Evolutionary conservation across 2,113 vertebrate genomes (phyloP).

Genomic region (Pituophis catenifer): DNA sequence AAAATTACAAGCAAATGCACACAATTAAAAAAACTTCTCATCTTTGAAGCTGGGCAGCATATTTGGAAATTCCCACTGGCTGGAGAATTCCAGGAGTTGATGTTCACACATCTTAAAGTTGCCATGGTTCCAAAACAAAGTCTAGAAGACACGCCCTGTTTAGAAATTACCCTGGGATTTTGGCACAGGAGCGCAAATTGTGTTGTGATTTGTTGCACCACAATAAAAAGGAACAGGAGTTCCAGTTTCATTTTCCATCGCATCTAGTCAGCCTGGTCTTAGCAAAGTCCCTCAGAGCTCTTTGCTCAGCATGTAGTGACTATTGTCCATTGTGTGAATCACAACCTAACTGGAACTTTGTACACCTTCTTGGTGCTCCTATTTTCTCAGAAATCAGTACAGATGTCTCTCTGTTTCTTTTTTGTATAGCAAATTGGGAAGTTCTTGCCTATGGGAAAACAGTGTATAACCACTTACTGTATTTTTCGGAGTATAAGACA

Average conservation of each 20-base stretch:
- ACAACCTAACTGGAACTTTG: conserved; percentile 72
- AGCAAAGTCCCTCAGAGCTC: conserved; percentile 86
- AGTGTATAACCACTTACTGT: too few relatives aligned
- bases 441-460: not conserved
- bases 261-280: conserved; percentile 81
- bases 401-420: not conserved
- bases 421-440: not conserved
- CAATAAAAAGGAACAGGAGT: conserved; percentile 90
- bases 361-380: not conserved
- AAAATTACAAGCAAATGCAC: not conserved
- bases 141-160: not conserved
- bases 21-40: not conserved
- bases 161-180: conserved; percentile 60
- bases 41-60: not conserved
- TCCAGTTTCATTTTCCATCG: conserved; percentile 91
- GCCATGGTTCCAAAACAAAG: not conserved
- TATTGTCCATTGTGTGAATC: conserved; percentile 89
- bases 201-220: conserved; percentile 88
- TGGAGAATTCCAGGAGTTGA: not conserved
- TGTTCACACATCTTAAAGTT: not conserved
- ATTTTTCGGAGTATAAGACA: too few relatives aligned
- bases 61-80: not conserved
- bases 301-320: conserved; percentile 96
- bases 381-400: not conserved
- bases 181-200: conserved; percentile 42